Evolutionary conservation across 2,888 invertebrate species (phyloP).

Genomic region (Eupithecia vulgata): DNA sequence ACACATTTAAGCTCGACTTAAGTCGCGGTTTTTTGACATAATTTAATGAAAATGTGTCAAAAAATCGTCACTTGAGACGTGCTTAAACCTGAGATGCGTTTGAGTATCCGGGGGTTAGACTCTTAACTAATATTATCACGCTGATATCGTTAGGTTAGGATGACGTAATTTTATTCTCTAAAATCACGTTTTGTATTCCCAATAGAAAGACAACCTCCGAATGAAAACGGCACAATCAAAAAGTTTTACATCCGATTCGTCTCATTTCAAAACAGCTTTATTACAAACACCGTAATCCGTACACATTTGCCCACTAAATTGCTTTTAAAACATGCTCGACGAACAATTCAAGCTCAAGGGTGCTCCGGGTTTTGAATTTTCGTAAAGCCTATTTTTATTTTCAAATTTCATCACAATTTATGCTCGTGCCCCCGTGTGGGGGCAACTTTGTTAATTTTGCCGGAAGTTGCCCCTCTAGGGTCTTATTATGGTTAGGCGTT

Average conservation of each 20-base stretch:
- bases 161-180: too few species aligned
- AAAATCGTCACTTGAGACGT: too few species aligned
- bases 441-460: constrained; percentile 80
- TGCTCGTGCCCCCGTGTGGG: constrained; percentile 64
- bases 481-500: constrained; percentile 60
- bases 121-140: too few species aligned
- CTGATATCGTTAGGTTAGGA: too few species aligned
- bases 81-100: too few species aligned
- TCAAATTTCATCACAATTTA: constrained; percentile 77
- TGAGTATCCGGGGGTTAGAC: too few species aligned
- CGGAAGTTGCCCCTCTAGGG: constrained; percentile 73
- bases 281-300: constrained; percentile 5
- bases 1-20: too few species aligned
- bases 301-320: constrained; percentile 30
- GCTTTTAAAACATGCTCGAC: constrained; percentile 31
- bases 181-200: background rate
- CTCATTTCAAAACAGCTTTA: background rate
- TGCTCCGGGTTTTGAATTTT: constrained; percentile 44
- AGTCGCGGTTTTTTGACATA: too few species aligned
- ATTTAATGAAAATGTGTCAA: too few species aligned
- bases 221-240: background rate
- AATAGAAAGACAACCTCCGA: background rate
- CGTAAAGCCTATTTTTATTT: constrained; percentile 68
- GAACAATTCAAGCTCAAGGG: constrained; percentile 53
- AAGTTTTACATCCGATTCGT: background rate